Evolutionary conservation across 2,888 invertebrate species (phyloP).

Genomic region (Oscheius sp.): DNA sequence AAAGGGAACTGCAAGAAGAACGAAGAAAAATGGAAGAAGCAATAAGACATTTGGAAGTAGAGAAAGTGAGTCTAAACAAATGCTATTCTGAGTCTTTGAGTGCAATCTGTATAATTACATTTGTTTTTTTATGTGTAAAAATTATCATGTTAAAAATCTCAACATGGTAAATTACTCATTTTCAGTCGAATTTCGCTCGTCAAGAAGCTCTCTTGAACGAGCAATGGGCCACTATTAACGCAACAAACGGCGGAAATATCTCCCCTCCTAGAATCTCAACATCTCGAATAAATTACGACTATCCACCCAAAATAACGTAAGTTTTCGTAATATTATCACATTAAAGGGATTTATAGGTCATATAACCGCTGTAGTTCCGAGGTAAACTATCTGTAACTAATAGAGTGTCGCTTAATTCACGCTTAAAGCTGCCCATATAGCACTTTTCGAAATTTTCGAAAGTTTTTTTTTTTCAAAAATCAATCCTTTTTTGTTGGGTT

Average conservation of each 20-base stretch:
- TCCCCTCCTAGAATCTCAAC: background rate
- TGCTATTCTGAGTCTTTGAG: too few species aligned
- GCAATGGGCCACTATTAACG: slow-evolving; percentile 16
- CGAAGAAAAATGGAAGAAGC: slow-evolving; percentile 11
- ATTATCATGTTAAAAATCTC: background rate
- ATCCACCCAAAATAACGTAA: slow-evolving; percentile 2
- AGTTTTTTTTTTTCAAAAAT: background rate
- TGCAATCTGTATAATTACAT: too few species aligned
- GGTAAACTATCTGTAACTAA: background rate
- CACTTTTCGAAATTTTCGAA: too few species aligned
- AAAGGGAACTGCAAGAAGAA: slow-evolving; percentile 10
- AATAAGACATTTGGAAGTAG: slow-evolving; percentile 11
- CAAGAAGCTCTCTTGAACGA: background rate
- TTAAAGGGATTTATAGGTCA: background rate
- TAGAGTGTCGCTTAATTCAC: background rate
- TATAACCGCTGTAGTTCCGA: background rate
- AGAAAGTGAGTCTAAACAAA: too few species aligned
- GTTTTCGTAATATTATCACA: background rate
- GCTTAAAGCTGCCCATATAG: background rate
- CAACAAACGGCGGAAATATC: slow-evolving; percentile 17
- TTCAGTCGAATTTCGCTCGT: too few species aligned
- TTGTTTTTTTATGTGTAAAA: too few species aligned
- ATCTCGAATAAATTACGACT: background rate
- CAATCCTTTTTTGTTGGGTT: background rate
- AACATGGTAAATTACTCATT: background rate